These are phyloP conservation scores for Rhizoglyphus robini DNA, from an alignment of 1,140 invertebrate genomes.

Conservation along the genomic window DNA sequence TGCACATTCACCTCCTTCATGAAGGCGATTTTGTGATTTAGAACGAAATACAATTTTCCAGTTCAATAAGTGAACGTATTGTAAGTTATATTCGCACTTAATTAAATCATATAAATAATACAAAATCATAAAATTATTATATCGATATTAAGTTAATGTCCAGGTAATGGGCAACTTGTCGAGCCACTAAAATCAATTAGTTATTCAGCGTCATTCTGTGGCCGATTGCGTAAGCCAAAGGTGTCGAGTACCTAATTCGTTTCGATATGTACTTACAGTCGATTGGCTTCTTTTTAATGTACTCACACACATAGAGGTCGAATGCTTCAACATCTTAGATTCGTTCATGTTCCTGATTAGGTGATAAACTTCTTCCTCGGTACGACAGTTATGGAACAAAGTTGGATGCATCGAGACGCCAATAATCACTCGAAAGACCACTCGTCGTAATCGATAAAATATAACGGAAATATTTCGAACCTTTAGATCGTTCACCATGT, in stretches of 20 bases:
- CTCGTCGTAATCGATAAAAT: slow-evolving; percentile 21
- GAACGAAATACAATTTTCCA: no score
- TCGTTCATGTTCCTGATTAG: neutral
- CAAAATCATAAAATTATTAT: no score
- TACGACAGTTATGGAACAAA: slow-evolving; percentile 14
- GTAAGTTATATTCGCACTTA: no score
- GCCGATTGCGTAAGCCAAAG: slow-evolving; percentile 8
- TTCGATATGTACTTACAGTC: neutral
- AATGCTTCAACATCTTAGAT: neutral
- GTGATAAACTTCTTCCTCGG: slow-evolving; percentile 16
- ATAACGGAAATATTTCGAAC: slow-evolving; percentile 17
- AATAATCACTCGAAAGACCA: slow-evolving; percentile 9
- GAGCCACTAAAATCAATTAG: no score
- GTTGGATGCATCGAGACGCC: slow-evolving; percentile 13
- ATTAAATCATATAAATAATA: no score
- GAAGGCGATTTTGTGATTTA: no score
- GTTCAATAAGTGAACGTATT: no score
- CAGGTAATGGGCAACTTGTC: no score
- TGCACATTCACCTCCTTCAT: no score
- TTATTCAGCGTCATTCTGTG: no score
- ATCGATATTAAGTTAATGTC: no score
- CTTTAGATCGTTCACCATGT: slow-evolving; percentile 23
- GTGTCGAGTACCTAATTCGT: slow-evolving; percentile 2
- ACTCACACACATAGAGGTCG: neutral
- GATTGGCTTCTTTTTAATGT: neutral